Base-by-base conservation (phyloP, 2,888 invertebrate genomes). In the Myopa tessellatipennis region DNA sequence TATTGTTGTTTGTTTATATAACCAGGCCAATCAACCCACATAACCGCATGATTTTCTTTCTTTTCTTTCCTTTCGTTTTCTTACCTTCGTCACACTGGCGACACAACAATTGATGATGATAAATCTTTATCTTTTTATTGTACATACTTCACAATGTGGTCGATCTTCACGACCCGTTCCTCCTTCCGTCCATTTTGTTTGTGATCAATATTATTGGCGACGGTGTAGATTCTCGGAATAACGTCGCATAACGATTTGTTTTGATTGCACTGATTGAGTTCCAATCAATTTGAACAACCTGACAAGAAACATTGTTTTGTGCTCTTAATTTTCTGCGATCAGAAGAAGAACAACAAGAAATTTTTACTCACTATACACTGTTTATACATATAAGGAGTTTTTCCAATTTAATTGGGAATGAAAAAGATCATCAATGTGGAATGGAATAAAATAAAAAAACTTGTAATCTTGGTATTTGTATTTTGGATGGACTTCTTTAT, bases 31-130 rank as follows among this genome's bases (percentile, higher is more conserved):
- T 34, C 68, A 12, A 26, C 26, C 55, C 52, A 12, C 34, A 34
- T 55, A 55, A 16, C 10, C 10, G 10, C 55, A 6, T 55, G 50
- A 14, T 55, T 55, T 16, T 55, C 55, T 12, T 55, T 45, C 45
- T 45, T 45, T 45, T 4, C 10, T 45, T 10, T 45, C 45, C 7
- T 45, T 6, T 45, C 45, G 3, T 10, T 55, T 50, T n/a, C 55
- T 55, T 52, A 26, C 26, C 10, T 52, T 50, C 65, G 34, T 26
- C 38, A 26, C 52, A 6, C 52, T 52, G 52, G 60, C 71, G 58
- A 71, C 71, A 71, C 58, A 58, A 55, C 58, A 58, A 26, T 45
- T 45, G n/a, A n/a, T 18, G 40, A 40, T 40, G 55, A 55, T 55
- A 55, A 55, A 14, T 55, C 55, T 55, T 55, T 55, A 55, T 55